Base-by-base conservation (phyloP, 2,888 invertebrate species). In the Epicampocera succincta region DNA sequence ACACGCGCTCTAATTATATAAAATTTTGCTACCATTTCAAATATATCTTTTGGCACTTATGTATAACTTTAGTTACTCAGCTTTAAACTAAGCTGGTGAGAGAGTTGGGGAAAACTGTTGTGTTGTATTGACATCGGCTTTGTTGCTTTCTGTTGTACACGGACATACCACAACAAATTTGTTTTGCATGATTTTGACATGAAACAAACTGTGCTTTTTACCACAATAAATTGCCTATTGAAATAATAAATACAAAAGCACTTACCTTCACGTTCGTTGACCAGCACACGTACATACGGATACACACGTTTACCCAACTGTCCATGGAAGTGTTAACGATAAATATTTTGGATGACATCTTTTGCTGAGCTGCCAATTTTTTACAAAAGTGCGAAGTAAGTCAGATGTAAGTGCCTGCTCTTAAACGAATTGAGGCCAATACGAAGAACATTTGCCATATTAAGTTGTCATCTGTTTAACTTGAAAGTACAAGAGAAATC, bases 111-210 rank as follows among this genome's bases (percentile, higher is more conserved):
- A 15, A 48, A 33, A 40, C 21, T 52, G 42, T 46, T 48, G 15
- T 60, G 66, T 61, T 80, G 71, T 54, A 76, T 66, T 76, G 76
- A 80, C 76, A 76, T 46, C 17, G 56, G 38, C 15, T 71, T 73
- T 38, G 69, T 48, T 71, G 46, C 58, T 63, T 38, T 38, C 42
- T 44, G 21, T 52, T 29, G 17, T 29, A 54, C 52, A 68, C 21
- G 60, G 66, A 78, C 60, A 66, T 60, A 73, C 78, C 78, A 61
- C 78, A 78, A 73, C 72, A 72, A 78, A 78, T 78, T 78, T 73
- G 78, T 73, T 46, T 72, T 73, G 72, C 72, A 78, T 78, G 78
- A 78, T 73, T 78, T 78, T 78, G 78, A 78, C 78, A 73, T 72
- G 40, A 73, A 78, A 72, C 78, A 73, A 72, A 78, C 66, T 78